phyloP scores from a whole-genome alignment of 2,888 invertebrate genomes.

The Steinernema hermaphroditum region DNA sequence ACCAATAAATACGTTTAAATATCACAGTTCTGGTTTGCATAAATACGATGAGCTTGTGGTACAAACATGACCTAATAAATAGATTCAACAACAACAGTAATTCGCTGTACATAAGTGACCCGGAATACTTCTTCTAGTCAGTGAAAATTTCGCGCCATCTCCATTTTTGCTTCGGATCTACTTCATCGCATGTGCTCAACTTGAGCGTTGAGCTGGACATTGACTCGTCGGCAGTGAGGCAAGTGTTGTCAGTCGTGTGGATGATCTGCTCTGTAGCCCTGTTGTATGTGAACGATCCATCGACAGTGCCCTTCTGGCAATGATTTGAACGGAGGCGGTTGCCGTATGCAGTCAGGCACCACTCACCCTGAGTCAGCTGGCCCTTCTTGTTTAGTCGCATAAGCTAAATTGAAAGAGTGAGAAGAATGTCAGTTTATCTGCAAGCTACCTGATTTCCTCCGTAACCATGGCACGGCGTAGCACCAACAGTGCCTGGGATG shows the following conservation, averaged over 20 bases:
- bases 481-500: slow-evolving; percentile 84
- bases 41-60: too few relatives aligned
- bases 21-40: too few relatives aligned
- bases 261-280: slow-evolving; percentile 69
- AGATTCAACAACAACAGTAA: background rate
- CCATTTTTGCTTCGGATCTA: slow-evolving; percentile 44
- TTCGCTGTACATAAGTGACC: background rate
- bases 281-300: slow-evolving; percentile 92
- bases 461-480: slow-evolving; percentile 87
- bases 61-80: too few relatives aligned
- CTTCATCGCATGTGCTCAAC: slow-evolving; percentile 39
- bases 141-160: slow-evolving; percentile 46
- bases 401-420: slow-evolving; percentile 71
- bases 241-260: slow-evolving; percentile 46
- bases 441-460: slow-evolving; percentile 88
- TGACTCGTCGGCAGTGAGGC: slow-evolving; percentile 50
- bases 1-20: too few relatives aligned
- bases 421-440: slow-evolving; percentile 72
- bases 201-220: slow-evolving; percentile 33
- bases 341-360: slow-evolving; percentile 85
- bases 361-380: slow-evolving; percentile 90
- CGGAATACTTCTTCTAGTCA: background rate
- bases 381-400: slow-evolving; percentile 89
- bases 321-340: slow-evolving; percentile 79
- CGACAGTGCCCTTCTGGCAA: slow-evolving; percentile 86